A percentile compares a stretch with the other conserved stretches of the same genome.
These are phyloP conservation scores for Sturnus vulgaris DNA, from an alignment of 2,113 vertebrate species.

Conservation along the genomic window DNA sequence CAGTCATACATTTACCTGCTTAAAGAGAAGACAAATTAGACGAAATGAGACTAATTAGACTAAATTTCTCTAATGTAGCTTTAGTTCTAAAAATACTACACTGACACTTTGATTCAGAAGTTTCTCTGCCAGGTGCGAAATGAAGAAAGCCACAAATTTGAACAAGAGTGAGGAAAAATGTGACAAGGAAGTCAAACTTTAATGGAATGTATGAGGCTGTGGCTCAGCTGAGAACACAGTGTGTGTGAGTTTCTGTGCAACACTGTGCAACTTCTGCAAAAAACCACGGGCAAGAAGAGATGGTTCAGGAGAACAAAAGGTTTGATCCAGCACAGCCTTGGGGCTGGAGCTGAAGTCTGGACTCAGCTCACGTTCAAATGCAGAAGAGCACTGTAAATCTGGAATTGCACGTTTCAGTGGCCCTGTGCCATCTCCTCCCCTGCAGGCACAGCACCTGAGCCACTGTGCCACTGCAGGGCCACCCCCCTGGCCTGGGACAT, in stretches of 20 bases:
- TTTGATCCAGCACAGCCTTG: background rate
- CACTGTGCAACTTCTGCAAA: background rate
- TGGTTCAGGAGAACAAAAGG: background rate
- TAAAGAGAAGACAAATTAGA: background rate
- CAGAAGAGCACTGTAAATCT: background rate
- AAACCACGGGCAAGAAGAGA: background rate
- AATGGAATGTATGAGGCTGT: background rate
- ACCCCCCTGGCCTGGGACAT: background rate
- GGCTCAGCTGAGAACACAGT: background rate
- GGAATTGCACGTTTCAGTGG: background rate
- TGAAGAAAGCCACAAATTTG: background rate
- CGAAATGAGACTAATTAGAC: background rate
- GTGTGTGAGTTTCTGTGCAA: background rate
- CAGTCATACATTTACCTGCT: background rate
- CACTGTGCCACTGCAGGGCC: accelerated
- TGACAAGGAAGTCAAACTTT: background rate
- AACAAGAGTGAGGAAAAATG: background rate
- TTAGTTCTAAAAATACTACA: background rate
- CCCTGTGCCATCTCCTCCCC: background rate
- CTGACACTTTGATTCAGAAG: background rate
- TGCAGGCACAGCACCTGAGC: background rate
- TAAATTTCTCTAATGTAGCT: background rate
- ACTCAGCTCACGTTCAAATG: background rate
- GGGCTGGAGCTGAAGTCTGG: background rate
- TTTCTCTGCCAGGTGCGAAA: background rate